A percentile compares a stretch with the other conserved stretches of the same genome.
Conservation (phyloP, 2,888 invertebrate species). For the Euphydryas editha region DNA sequence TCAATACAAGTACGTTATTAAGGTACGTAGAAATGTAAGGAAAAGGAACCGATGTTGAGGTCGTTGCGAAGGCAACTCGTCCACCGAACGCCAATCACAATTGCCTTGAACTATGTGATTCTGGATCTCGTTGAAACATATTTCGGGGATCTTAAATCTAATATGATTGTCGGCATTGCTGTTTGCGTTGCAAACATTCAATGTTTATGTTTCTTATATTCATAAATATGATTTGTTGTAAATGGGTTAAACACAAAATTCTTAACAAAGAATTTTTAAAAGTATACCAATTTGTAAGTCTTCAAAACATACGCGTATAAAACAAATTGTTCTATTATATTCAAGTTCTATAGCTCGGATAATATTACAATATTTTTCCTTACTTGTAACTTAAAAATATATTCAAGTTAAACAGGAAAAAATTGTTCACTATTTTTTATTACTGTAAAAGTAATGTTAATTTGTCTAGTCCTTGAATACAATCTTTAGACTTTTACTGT, state of each 20-base stretch:
- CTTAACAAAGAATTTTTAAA: too few relatives aligned
- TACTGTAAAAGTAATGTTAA: conserved; percentile 31
- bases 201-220: background rate
- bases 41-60: conserved; percentile 65
- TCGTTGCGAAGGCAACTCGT: conserved; percentile 70
- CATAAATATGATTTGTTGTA: too few relatives aligned
- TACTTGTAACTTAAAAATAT: background rate
- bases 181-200: background rate
- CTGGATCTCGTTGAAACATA: conserved; percentile 43
- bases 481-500: conserved; percentile 33
- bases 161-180: background rate
- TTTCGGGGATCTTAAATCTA: background rate
- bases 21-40: conserved; percentile 63
- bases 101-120: conserved; percentile 74
- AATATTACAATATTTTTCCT: background rate
- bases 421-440: background rate
- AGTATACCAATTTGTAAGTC: too few relatives aligned
- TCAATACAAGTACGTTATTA: conserved; percentile 45
- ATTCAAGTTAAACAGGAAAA: background rate
- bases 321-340: too few relatives aligned
- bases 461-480: conserved; percentile 31
- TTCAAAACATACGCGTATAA: too few relatives aligned
- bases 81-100: conserved; percentile 59
- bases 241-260: too few relatives aligned
- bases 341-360: too few relatives aligned